Conservation (phyloP, 2,888 invertebrate genomes). For the Dioctria linearis region DNA sequence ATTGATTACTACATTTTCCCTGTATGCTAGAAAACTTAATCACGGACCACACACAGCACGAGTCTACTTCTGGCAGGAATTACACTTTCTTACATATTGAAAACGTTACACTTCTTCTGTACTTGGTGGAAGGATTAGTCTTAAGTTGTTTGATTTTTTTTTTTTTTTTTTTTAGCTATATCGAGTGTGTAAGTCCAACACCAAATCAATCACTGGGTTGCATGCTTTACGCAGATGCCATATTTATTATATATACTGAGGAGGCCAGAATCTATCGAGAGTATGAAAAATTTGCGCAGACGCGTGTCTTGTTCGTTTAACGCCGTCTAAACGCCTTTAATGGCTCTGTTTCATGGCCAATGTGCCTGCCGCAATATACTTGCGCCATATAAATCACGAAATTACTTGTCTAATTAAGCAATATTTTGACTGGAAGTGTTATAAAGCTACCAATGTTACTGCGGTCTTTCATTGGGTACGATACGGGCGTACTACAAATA, state of each 20-base stretch:
- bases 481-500: too few relatives aligned
- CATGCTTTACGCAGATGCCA: too few relatives aligned
- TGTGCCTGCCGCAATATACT: conserved; percentile 3
- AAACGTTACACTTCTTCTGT: too few relatives aligned
- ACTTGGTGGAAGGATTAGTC: too few relatives aligned
- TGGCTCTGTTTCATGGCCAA: conserved; percentile 19
- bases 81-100: too few relatives aligned
- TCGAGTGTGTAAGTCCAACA: conserved; percentile 23
- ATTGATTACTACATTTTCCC: not conserved
- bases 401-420: conserved; percentile 43
- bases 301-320: conserved; percentile 2
- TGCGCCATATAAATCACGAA: conserved; percentile 30
- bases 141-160: conserved; percentile 19
- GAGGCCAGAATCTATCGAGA: too few relatives aligned
- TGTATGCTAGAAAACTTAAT: not conserved
- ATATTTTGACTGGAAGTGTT: conserved; percentile 28
- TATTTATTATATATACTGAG: too few relatives aligned
- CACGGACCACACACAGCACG: conserved; percentile 16
- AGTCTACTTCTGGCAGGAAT: not conserved
- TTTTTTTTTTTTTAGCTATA: not conserved
- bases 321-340: conserved; percentile 32
- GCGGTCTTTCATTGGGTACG: not conserved
- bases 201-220: conserved; percentile 16
- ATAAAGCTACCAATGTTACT: not conserved
- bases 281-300: not conserved